Evolutionary conservation across 2,888 invertebrate genomes (phyloP), one percentile per base, ranked within the genome.

Genomic region (Nephrotoma flavescens): DNA sequence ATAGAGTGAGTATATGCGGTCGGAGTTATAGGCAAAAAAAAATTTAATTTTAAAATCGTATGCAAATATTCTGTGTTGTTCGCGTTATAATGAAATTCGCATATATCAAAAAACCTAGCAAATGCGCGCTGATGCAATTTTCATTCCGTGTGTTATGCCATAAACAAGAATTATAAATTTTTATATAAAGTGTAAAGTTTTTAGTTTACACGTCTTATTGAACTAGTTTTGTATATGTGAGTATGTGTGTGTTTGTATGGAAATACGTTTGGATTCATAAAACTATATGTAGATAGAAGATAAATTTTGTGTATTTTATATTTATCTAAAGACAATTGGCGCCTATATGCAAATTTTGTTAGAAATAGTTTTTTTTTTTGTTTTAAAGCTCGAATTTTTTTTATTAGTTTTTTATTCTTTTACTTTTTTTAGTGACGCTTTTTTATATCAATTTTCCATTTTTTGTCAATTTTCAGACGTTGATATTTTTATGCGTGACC

Each of bases 401-500:
- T 84, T 84, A 84, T 84, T 84, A 42, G 42, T 84, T 42, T 84
- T 84, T 84, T 84, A 42, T 42, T 84, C 84, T 42, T 84, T 42
- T 42, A 84, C 84, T 84, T 84, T 84, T 47, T 47, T 84, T 84
- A 84, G 84, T 84, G 42, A 42, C 84, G 84, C 84, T 84, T 84
- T 42, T 42, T 84, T 84, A n/a, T 71, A 71, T 84, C 42, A 84
- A 42, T 84, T 84, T 84, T 84, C 41, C 6, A 84, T 83, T 83
- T 31, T 83, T 83, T 42, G 15, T 84, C 42, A 42, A 42, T 84
- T 84, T 84, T 84, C 42, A 84, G 84, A 84, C 84, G 42, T 84
- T 84, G 84, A 84, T 84, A 84, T 84, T 84, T 84, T 84, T 84
- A 84, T 84, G 84, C 84, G 84, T 84, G 84, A 84, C 84, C 84